Percentiles rank a stretch among this genome's conserved stretches.
These are phyloP conservation scores for Drosophila hamatofila DNA, from an alignment of 2,888 invertebrate genomes.

Conservation along the genomic window DNA sequence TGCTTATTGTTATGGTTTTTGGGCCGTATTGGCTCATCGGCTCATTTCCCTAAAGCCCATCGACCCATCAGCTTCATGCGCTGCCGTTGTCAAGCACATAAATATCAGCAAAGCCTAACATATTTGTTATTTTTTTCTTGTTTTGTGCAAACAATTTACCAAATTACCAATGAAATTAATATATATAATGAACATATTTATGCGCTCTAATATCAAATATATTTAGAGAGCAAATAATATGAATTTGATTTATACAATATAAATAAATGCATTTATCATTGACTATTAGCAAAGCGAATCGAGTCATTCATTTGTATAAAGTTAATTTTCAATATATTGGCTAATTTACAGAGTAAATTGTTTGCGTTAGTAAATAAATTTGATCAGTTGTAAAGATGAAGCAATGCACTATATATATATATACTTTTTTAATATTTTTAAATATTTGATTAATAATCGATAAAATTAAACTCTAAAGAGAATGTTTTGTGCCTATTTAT, in stretches of 20 bases:
- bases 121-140: conserved; percentile 18
- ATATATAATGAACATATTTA: background rate
- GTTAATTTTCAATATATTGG: background rate
- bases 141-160: conserved; percentile 56
- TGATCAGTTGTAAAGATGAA: background rate
- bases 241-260: background rate
- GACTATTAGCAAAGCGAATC: background rate
- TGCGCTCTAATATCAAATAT: background rate
- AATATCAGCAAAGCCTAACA: conserved; percentile 44
- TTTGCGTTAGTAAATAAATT: background rate
- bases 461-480: background rate
- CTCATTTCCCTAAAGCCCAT: conserved; percentile 19
- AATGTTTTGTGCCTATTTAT: background rate
- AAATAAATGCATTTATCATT: background rate
- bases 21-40: conserved; percentile 9
- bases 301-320: background rate
- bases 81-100: conserved; percentile 40
- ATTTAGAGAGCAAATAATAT: background rate
- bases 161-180: conserved; percentile 52
- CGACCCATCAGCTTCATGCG: background rate
- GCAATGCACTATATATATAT: background rate
- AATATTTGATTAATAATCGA: background rate
- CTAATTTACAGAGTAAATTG: background rate
- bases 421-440: background rate
- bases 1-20: conserved; percentile 65